A percentile compares a stretch with the other conserved stretches of the same genome.
These are phyloP conservation scores for Setipinna tenuifilis DNA, from an alignment of 2,797 vertebrate genomes.

Conservation along the genomic window DNA sequence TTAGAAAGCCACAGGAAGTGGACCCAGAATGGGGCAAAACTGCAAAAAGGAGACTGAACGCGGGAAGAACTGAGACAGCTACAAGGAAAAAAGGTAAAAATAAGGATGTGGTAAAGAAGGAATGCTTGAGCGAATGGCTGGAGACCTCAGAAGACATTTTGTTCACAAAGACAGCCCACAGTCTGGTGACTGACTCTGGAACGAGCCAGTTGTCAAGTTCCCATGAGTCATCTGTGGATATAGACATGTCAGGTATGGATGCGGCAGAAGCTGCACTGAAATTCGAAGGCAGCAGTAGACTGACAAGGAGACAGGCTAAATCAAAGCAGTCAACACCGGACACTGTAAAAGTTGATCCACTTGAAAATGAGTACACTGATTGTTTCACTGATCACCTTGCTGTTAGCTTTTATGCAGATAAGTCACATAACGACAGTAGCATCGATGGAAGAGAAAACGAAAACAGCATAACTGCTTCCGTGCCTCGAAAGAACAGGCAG, in stretches of 20 bases:
- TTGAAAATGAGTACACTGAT: constrained; percentile 10
- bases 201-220: background rate
- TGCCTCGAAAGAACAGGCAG: constrained; percentile 2
- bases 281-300: constrained; percentile 5
- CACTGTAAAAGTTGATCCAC: background rate
- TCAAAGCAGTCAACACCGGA: background rate
- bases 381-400: constrained; percentile 3
- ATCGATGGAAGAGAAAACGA: background rate
- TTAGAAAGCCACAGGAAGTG: background rate
- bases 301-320: constrained; percentile 16
- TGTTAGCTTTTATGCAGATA: background rate
- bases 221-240: background rate
- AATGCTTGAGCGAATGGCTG: constrained; percentile 13
- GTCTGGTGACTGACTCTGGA: background rate
- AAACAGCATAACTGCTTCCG: background rate
- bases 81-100: background rate
- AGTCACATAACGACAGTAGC: constrained; percentile 28
- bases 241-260: background rate
- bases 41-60: background rate
- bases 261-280: background rate
- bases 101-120: background rate
- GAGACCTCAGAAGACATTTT: background rate
- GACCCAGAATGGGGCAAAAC: background rate
- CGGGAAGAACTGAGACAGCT: background rate
- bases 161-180: background rate